Evolutionary conservation across 1,140 invertebrate genomes (phyloP), one percentile per base, ranked within the genome.

Genomic region (Probaryconus sp.): DNA sequence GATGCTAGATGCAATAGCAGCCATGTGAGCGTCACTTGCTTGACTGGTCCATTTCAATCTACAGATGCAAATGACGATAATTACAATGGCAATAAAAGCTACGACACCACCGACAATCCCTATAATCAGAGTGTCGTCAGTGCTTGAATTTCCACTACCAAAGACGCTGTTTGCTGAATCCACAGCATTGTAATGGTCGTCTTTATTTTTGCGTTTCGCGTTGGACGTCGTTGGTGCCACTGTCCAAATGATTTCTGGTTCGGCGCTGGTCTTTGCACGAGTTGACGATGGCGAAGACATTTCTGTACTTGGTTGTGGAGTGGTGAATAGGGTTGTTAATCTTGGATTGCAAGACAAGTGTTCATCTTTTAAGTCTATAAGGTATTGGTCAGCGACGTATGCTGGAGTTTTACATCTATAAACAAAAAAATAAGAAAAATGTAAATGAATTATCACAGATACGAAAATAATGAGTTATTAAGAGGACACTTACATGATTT

Each of bases 51-150:
- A 86, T 0, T 82, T 72, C 3, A 87, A 77, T 14, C 94, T 89
- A 7, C 96, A 93, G 10, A 97, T 93, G 80, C 95, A 97, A 58
- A 97, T 96, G 1, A 94, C 92, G 14, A 97, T 93, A 20, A 97
- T 94, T 9, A 97, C 88, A 61, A 97, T 92, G 5, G 94, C 93
- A 40, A 97, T 96, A 77, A 97, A 95, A 1, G 93, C 94, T 7
- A 97, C 94, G 0, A 97, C 95, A 9, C 95, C 95, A 1, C 94
- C 95, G 0, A 97, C 95, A 70, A 97, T 96, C 2, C 95, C 95
- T 47, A 97, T 96, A 40, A 97, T 97, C 0, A 97, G 83, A 1
- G 95, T 96, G 75, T 97, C 96, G 76, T 97, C 95, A 67, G 96
- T 96, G 35, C 90, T 92, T 0, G 94, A 89, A 2, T 91, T 89